Evolutionary conservation across 2,888 invertebrate genomes (phyloP), one percentile per base, ranked within the genome.

Genomic region (Shargacucullia verbasci): DNA sequence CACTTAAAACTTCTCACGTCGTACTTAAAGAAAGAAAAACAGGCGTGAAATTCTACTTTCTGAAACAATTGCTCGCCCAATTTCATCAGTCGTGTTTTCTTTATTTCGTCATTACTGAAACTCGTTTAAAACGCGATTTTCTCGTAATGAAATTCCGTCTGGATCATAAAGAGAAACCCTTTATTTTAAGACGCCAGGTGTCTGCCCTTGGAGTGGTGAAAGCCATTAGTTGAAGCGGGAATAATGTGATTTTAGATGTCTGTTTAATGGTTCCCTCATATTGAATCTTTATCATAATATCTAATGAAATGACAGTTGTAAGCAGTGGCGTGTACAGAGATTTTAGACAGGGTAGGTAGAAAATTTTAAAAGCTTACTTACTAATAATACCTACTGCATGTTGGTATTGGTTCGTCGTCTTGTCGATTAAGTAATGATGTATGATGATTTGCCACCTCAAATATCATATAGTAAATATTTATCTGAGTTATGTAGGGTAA

Each of bases 71-170:
- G 43, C 27, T 64, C 41, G 59, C 66, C 60, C 60, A 70, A 77
- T 76, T 71, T 66, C 64, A 70, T 61, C 64, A 71, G 72, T 70
- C 61, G 56, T 76, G 65, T 73, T 76, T 63, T 70, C 70, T 73
- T 72, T 77, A 78, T 67, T 59, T 57, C 64, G 43, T 72, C 43
- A 67, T 78, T 75, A 75, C 65, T 40, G 43, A 64, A 74, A 71
- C 68, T 75, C 79, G 70, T 83, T 81, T 81, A 75, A 79, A 79
- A 77, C 53, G 69, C 74, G 78, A 83, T 82, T 79, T 80, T 76
- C 73, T 68, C 70, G 53, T 83, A 85, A 87, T 87, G 82, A 86
- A 86, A 86, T 86, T 86, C 84, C 74, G 73, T 80, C 79, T 75
- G 74, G 75, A 70, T 70, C 80, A 76, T 84, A 83, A 85, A 83